A percentile compares a stretch with the other conserved stretches of the same genome.
phyloP scores from a whole-genome alignment of 2,888 invertebrate genomes.

The Serrognathus titanus region DNA sequence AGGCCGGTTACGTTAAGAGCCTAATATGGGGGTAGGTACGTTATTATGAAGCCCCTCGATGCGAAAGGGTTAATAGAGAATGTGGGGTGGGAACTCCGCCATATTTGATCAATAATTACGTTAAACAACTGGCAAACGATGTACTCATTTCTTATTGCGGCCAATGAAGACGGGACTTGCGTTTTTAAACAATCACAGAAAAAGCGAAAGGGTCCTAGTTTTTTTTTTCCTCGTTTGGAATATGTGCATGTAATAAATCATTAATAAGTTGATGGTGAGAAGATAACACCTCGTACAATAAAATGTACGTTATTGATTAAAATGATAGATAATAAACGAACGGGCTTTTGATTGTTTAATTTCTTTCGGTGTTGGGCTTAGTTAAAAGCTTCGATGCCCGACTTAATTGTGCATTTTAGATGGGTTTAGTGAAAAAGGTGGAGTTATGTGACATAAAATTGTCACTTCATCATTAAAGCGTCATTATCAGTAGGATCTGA shows the following conservation, averaged over 20 bases:
- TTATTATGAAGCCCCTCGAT: constrained; percentile 49
- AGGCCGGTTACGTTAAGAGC: constrained; percentile 45
- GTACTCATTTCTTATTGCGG: constrained; percentile 40
- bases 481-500: constrained; percentile 25
- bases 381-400: neutral
- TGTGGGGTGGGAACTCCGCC: constrained; percentile 49
- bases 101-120: constrained; percentile 53
- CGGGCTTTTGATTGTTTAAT: no score
- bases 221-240: no score
- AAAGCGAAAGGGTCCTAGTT: no score
- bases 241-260: no score
- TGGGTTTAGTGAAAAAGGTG: neutral
- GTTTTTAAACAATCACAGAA: no score
- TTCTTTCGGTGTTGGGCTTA: no score
- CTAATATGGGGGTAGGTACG: constrained; percentile 49
- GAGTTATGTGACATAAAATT: constrained; percentile 28
- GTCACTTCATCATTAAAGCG: constrained; percentile 29
- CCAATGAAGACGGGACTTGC: neutral
- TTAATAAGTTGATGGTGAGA: no score
- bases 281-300: no score
- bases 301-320: no score
- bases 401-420: constrained; percentile 1
- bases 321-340: no score
- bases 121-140: constrained; percentile 50
- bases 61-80: constrained; percentile 50